These are phyloP conservation scores for Chironomus striatipennis DNA, from an alignment of 1,140 invertebrate species.

Conservation along the genomic window DNA sequence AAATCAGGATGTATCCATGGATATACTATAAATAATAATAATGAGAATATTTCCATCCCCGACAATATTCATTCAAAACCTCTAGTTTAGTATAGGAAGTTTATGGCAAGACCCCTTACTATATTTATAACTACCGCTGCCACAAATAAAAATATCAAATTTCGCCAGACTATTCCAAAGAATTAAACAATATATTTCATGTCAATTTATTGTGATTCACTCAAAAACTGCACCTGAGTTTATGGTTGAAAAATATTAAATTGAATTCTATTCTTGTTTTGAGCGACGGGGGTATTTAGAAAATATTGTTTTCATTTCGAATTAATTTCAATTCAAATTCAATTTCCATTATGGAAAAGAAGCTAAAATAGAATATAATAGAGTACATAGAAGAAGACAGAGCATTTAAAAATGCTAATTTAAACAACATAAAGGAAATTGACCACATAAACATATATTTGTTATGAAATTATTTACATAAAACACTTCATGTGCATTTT, in stretches of 20 bases:
- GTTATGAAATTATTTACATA: constrained; percentile 11
- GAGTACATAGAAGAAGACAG: too few relatives aligned
- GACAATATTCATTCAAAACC: too few relatives aligned
- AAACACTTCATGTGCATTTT: constrained; percentile 13
- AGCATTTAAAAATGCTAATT: neutral
- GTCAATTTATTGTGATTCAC: neutral
- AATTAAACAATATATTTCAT: constrained; percentile 10
- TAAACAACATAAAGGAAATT: neutral
- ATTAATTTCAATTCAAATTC: neutral
- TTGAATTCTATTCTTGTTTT: neutral
- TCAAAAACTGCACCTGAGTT: neutral
- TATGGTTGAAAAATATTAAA: neutral
- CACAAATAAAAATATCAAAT: constrained; percentile 9
- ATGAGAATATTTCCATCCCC: too few relatives aligned
- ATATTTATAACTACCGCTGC: neutral
- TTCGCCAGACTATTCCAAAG: constrained; percentile 11
- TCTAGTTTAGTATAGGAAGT: neutral
- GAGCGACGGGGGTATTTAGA: neutral
- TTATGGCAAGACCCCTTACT: neutral
- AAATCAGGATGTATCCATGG: too few relatives aligned
- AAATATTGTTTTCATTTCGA: neutral
- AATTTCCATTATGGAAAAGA: neutral
- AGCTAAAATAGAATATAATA: too few relatives aligned
- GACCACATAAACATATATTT: neutral
- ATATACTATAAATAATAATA: too few relatives aligned